Base-by-base conservation (phyloP, 37 sponge, comb jelly and placozoan genomes). In the Crambe crambe region DNA sequence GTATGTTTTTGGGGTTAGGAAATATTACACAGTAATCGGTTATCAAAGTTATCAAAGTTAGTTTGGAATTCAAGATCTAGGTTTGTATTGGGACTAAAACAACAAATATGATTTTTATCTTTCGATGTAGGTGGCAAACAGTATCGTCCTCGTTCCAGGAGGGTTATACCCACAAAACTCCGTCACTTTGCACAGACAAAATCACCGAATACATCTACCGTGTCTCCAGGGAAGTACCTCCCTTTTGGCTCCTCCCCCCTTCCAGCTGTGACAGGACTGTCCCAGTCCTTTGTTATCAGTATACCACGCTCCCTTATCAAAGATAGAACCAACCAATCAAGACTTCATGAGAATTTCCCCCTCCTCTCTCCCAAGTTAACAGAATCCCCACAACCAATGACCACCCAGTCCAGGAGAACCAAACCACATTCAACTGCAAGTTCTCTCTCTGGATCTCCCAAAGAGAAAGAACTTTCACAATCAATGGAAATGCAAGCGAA, bases 151-250 rank as follows among this genome's bases (percentile, higher is more conserved):
- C 12, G 5, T 22, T 8, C 35, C 20, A 42, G 37, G 37, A 56
- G 63, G 6, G 31, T 77, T 9, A 37, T 43, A 3, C 40, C 25
- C 27, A 80, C 80, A 22, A 80, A 80, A 37, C 70, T 80, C 12
- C 36, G 80, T 5, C 80, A 80, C 39, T 80, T 67, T 69, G 80
- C 80, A 36, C 26, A 80, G 58, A 54, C 80, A 22, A 70, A 69
- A 2, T 80, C 80, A 26, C 80, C 80, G 2, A 8, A 54, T 17
- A 31, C 58, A 43, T 4, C 3, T 34, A 8, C 12, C 4, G 38
- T 34, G 12, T 20, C 68, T 68, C 38, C 20, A 9, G 38, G 38
- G 2, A 68, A 68, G 6, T 6, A 8, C 36, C 4, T 34, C 27
- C 35, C 67, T 65, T 63, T 64, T 61, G 29, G 32, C 10, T 61